Conservation (phyloP, 1,140 invertebrate species). For the Drosophila gunungcola region DNA sequence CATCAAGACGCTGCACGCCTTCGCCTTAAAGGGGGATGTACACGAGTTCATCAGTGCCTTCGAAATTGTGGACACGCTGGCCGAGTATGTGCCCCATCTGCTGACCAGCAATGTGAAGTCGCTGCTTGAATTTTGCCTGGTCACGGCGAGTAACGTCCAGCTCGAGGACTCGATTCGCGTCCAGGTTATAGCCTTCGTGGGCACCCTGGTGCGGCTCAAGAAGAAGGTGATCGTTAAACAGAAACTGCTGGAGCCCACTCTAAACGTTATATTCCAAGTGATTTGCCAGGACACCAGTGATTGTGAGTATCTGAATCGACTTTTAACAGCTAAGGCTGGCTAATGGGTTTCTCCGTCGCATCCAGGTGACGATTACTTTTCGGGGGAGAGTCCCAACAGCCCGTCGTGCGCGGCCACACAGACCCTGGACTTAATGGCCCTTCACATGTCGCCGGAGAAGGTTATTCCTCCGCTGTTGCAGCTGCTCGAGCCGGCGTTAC, state of each 20-base stretch:
- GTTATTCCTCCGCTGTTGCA: slow-evolving; percentile 89
- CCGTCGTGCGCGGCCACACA: slow-evolving; percentile 89
- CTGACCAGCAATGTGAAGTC: slow-evolving; percentile 89
- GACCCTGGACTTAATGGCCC: slow-evolving; percentile 90
- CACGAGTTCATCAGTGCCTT: slow-evolving; percentile 87
- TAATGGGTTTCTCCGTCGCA: not conserved
- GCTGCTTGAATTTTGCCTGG: slow-evolving; percentile 89
- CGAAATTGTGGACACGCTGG: slow-evolving; percentile 90
- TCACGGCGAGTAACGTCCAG: slow-evolving; percentile 86
- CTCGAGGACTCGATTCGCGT: slow-evolving; percentile 87
- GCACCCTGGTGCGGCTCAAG: slow-evolving; percentile 88
- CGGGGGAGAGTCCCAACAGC: slow-evolving; percentile 63
- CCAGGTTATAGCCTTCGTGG: slow-evolving; percentile 89
- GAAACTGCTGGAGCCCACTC: slow-evolving; percentile 90
- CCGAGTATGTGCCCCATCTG: slow-evolving; percentile 88
- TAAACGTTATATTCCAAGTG: slow-evolving; percentile 89
- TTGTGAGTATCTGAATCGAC: too few species aligned
- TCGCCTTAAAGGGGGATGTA: slow-evolving; percentile 86
- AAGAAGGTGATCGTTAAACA: slow-evolving; percentile 91
- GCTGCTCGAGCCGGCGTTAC: slow-evolving; percentile 88
- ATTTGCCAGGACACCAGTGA: slow-evolving; percentile 87
- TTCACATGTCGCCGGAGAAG: slow-evolving; percentile 92
- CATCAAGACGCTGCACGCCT: slow-evolving; percentile 86
- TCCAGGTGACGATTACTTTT: slow-evolving; percentile 35
- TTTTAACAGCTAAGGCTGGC: not conserved